These are phyloP conservation scores for Pseudoatta argentina DNA, from an alignment of 1,140 invertebrate species.

Conservation along the genomic window DNA sequence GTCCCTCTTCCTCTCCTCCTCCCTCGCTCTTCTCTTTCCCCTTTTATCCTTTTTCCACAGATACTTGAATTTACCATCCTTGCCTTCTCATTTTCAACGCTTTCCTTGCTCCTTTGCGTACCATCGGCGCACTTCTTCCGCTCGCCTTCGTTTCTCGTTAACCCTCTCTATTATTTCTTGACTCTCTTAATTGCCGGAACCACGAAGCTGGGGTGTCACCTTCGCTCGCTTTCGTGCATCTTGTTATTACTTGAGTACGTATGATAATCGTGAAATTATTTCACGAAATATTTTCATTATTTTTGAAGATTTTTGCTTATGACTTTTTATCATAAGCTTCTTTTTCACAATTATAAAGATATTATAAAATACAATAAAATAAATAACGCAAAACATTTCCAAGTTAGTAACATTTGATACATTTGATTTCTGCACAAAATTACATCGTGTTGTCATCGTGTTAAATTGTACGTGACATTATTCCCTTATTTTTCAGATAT, in stretches of 20 bases:
- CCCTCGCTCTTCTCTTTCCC: neutral
- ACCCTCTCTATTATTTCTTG: constrained; percentile 36
- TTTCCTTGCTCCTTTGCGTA: constrained; percentile 37
- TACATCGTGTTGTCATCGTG: neutral
- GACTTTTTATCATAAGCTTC: neutral
- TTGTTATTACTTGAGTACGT: constrained; percentile 13
- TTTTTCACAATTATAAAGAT: no score
- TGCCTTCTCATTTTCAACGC: constrained; percentile 39
- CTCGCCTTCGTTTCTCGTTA: constrained; percentile 40
- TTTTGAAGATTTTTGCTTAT: neutral
- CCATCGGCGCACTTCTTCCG: constrained; percentile 21
- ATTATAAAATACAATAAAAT: neutral
- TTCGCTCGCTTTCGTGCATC: neutral
- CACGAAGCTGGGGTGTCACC: constrained; percentile 7
- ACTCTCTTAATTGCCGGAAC: constrained; percentile 38
- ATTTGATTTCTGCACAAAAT: neutral
- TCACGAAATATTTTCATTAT: neutral
- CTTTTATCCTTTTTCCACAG: constrained; percentile 28
- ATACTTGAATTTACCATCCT: constrained; percentile 36
- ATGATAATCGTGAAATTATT: constrained; percentile 44
- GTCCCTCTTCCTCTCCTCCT: neutral
- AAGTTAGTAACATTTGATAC: neutral
- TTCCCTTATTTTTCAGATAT: neutral
- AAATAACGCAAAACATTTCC: neutral
- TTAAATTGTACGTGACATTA: neutral